Conservation (phyloP, 2,113 vertebrate genomes). For the Bufo bufo region DNA sequence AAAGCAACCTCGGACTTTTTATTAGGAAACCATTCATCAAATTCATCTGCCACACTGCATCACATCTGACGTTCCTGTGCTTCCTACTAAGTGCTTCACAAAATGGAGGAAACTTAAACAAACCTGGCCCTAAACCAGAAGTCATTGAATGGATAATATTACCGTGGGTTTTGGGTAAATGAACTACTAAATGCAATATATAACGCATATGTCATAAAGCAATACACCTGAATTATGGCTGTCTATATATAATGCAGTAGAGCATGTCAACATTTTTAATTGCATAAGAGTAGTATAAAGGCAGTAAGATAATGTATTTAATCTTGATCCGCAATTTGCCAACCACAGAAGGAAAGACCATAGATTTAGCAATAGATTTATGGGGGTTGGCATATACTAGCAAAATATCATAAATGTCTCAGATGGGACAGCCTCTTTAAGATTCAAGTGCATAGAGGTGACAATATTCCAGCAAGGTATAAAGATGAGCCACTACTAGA, state of each 20-base stretch:
- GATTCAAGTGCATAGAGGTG: too few species aligned
- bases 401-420: too few species aligned
- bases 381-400: too few species aligned
- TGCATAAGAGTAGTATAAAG: background rate
- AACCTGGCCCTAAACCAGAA: constrained; percentile 88
- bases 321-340: too few species aligned
- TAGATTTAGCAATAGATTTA: too few species aligned
- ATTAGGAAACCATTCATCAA: constrained; percentile 98
- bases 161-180: constrained; percentile 98
- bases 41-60: constrained; percentile 99
- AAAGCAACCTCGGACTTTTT: constrained; percentile 89
- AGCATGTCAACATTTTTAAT: background rate
- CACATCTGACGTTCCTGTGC: constrained; percentile 96
- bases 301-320: too few species aligned
- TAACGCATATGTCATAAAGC: background rate
- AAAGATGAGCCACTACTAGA: too few species aligned
- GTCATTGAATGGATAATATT: constrained; percentile 97
- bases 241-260: background rate
- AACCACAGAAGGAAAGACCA: too few species aligned
- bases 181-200: constrained; percentile 71
- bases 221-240: background rate
- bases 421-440: too few species aligned
- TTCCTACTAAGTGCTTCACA: constrained; percentile 93
- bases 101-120: constrained; percentile 81
- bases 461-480: too few species aligned